Base-by-base conservation (phyloP, 1,140 invertebrate genomes). In the Sycophaga agraensis region DNA sequence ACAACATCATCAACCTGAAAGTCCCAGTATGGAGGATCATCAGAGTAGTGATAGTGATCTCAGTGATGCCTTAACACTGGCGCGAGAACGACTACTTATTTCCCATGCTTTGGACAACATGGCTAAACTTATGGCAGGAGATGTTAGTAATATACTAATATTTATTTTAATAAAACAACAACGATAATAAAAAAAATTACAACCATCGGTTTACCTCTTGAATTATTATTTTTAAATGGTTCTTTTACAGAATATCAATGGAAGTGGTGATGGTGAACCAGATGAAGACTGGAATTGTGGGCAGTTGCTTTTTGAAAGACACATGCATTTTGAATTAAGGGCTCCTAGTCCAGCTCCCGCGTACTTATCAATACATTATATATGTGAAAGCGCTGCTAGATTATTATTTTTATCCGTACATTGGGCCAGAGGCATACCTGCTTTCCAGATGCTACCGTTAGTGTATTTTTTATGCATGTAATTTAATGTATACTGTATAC, bases 311-410 rank as follows among this genome's bases (percentile, higher is more conserved):
- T 83, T 83, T n/a, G 88, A 89, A 58, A 82, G 84, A 19, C 84
- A 90, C 71, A 84, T 88, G 53, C 72, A 83, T 17, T 96, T 96
- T 73, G 89, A 91, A 71, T 79, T 96, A 64, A 90, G 91, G 65
- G 89, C 91, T 7, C 93, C 93, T 14, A 88, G 87, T 37, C 88
- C 91, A 46, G 88, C 91, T 64, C 90, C 91, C 39, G 83, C 88
- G 16, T 93, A 90, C 79, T 83, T 92, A 53, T 94, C 93, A 72
- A 87, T 92, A 63, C 91, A 94, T 79, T 94, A 92, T 71, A 93
- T 97, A 48, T 96, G 92, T 82, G 94, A 97, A 82, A 93, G 90
- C 74, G 92, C 93, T 7, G 94, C 92, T 16, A 83, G 94, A 66
- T 82, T 97, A 42, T 82, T 97, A 31, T 96, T 97, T 74, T 82